Conservation (phyloP, 2,797 vertebrate genomes). For the Chelidonichthys spinosus region DNA sequence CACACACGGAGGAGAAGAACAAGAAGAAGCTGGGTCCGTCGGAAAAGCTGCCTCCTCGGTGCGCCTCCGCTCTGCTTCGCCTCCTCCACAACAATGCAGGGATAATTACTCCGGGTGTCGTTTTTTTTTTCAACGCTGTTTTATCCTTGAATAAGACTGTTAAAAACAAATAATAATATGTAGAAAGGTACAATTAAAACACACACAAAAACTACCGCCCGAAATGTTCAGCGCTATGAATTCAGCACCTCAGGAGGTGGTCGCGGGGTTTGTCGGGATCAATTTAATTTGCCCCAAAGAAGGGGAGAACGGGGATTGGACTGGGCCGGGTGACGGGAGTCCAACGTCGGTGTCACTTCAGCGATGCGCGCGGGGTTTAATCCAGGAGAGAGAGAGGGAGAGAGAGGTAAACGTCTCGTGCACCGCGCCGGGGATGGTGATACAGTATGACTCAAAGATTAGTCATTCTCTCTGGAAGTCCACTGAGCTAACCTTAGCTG, state of each 20-base stretch:
- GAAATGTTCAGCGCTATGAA: constrained; percentile 1
- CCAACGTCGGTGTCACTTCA: constrained; percentile 37
- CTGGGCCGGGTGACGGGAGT: constrained; percentile 55
- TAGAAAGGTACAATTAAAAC: too few relatives aligned
- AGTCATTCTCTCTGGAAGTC: not conserved
- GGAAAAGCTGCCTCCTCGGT: constrained; percentile 51
- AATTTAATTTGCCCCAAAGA: constrained; percentile 68
- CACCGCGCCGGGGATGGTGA: not conserved
- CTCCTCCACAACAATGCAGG: constrained; percentile 69
- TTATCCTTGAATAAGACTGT: constrained; percentile 12
- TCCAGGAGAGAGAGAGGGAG: not conserved
- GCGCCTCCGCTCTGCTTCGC: constrained; percentile 60
- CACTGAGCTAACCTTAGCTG: not conserved
- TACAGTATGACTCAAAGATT: not conserved
- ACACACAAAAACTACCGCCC: too few relatives aligned
- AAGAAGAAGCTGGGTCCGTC: constrained; percentile 55
- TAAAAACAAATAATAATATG: not conserved
- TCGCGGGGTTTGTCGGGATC: constrained; percentile 60
- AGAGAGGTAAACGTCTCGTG: too few relatives aligned
- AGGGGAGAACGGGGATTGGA: constrained; percentile 66
- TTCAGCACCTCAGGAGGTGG: constrained; percentile 36
- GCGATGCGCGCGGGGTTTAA: not conserved
- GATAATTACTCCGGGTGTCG: constrained; percentile 38
- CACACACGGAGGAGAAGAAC: too few relatives aligned
- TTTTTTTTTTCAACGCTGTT: constrained; percentile 13